Evolutionary conservation across 1,140 invertebrate genomes (phyloP), one percentile per base, ranked within the genome.

Genomic region (Cepaea nemoralis): DNA sequence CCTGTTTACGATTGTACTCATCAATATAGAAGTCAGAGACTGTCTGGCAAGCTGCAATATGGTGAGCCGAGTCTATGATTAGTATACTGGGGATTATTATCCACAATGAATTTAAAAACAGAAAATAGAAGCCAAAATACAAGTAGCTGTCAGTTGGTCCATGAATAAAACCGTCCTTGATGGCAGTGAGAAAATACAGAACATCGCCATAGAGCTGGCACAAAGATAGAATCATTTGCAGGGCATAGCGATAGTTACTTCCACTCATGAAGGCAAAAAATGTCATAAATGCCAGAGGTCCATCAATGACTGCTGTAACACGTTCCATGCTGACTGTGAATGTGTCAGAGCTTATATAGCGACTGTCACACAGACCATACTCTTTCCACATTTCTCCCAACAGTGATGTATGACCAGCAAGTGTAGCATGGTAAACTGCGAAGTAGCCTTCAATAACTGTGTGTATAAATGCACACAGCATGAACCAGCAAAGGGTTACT

Each of bases 51-150:
- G 50, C 27, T 35, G 77, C 67, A 0, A 85, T 78, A 12, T 85
- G 77, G 14, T 33, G 39, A 5, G 42, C 55, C n/a, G 88, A 83
- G 37, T 90, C 86, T 27, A 86, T 19, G 37, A 89, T 88, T 35
- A 89, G 82, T 48, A 83, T 73, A 2, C 86, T 40, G 6, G 91
- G 91, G 48, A 91, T 84, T 24, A 91, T 81, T 50, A 91, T 90
- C 91, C 91, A 91, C 14, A 90, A 74, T 3, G 82, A 50, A 82
- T 91, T 91, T 82, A 91, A 75, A 76, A 91, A 89, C 27, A 91
- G 80, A 82, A 91, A 91, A 82, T 91, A 91, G 83, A 91, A 90
- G 89, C 88, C 91, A 79, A 91, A 91, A 83, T 91, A 89, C 24
- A 88, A 78, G 2, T 87, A 87, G 76, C 90, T 86, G 37, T 85